Conservation (phyloP, 2,113 vertebrate species). For the Crocuta crocuta region DNA sequence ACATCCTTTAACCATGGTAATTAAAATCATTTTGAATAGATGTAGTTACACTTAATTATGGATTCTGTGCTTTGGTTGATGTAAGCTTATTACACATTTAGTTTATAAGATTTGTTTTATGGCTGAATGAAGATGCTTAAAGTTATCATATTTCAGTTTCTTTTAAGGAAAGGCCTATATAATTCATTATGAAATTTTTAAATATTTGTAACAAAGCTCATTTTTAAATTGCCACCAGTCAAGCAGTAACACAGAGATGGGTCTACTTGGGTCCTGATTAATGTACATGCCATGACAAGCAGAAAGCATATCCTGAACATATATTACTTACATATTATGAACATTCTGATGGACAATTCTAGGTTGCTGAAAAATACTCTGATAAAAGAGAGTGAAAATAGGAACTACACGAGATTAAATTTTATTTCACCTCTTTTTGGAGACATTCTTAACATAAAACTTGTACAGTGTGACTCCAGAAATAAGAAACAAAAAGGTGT, state of each 20-base stretch:
- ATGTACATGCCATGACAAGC: background rate
- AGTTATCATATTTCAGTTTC: constrained; percentile 36
- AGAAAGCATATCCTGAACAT: background rate
- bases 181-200: background rate
- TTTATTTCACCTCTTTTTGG: constrained; percentile 34
- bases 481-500: background rate
- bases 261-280: background rate
- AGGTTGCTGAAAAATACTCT: background rate
- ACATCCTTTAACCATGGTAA: constrained; percentile 52
- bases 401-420: background rate
- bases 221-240: background rate
- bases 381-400: background rate
- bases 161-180: background rate
- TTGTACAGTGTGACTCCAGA: background rate
- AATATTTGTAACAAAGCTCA: constrained; percentile 5
- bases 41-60: constrained; percentile 47
- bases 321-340: background rate
- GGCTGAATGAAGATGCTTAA: background rate
- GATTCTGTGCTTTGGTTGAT: constrained; percentile 1
- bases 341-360: background rate
- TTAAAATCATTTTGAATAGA: constrained; percentile 66
- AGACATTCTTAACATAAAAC: background rate
- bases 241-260: background rate
- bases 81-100: constrained; percentile 41
- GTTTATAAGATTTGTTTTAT: constrained; percentile 42